Evolutionary conservation across 1,140 invertebrate species (phyloP), one percentile per base, ranked within the genome.

Genomic region (Mya arenaria): DNA sequence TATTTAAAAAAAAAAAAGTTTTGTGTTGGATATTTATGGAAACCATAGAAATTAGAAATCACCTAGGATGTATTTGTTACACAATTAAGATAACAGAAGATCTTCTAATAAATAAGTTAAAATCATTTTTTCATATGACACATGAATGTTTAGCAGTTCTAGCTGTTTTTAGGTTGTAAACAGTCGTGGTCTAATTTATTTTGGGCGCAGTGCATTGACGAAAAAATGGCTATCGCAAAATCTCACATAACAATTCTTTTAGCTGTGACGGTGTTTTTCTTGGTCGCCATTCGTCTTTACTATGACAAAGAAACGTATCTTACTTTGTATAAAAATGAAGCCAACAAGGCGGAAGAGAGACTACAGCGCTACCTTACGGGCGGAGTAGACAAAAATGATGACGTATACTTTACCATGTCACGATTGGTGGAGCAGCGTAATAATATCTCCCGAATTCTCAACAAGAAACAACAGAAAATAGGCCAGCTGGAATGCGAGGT

Each of bases 401-500:
- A 62, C 41, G 32, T 60, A 15, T n/a, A 62, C 39, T 37, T 62
- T 39, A 63, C 56, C 36, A 15, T 75, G 30, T 34, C 72, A 13
- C 10, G 19, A 0, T n/a, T 75, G 1, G 32, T 75, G 2, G 34
- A 75, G 37, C 56, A 60, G 55, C 4, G 72, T 36, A 62, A 75
- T 44, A 75, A 75, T 30, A 41, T 75, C 10, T 75, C 72, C 3
- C 34, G 72, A 25, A 37, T 37, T 8, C 52, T 62, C 19, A 75
- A 75, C 23, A 28, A 25, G 39, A 62, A 44, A 48, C 72, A 63
- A 75, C 72, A 75, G 39, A 63, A 75, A 48, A 75, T 75, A 37
- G 72, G 56, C 4, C 72, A 75, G 37, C 23, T 75, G 39, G 72
- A 75, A 41, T 75, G 72, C 39, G 72, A 75, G 72, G 72, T 75